A percentile compares a stretch with the other conserved stretches of the same genome.
Conservation (phyloP, 1,140 invertebrate genomes). For the Macrocentrus cingulum region DNA sequence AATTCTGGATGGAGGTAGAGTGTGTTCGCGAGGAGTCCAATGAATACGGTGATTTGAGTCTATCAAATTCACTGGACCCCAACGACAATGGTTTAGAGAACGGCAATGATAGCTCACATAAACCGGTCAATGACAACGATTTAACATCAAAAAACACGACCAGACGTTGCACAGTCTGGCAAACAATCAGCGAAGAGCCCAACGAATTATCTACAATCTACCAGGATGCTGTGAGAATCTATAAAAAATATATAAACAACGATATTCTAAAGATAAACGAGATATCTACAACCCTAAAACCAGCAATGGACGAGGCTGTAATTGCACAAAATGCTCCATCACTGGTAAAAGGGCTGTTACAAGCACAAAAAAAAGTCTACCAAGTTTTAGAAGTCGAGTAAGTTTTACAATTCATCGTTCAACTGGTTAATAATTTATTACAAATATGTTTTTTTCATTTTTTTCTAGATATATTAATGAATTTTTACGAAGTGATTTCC, state of each 20-base stretch:
- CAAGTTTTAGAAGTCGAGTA: conserved; percentile 49
- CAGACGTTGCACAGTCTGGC: conserved; percentile 33
- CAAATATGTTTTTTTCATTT: conserved; percentile 1
- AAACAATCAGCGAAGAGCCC: conserved; percentile 29
- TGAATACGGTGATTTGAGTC: conserved; percentile 24
- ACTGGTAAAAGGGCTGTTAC: conserved; percentile 44
- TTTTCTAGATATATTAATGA: conserved; percentile 65
- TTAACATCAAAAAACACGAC: conserved; percentile 41
- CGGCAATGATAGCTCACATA: not conserved
- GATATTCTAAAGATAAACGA: conserved; percentile 50
- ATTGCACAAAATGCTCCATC: conserved; percentile 42
- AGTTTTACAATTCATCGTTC: conserved; percentile 30
- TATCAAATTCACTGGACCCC: too few relatives aligned
- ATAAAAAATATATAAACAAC: conserved; percentile 60
- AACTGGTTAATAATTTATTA: not conserved
- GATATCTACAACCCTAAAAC: conserved; percentile 51
- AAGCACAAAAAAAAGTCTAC: conserved; percentile 47
- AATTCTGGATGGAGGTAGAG: conserved; percentile 75
- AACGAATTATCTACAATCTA: conserved; percentile 30
- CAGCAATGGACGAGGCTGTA: conserved; percentile 54
- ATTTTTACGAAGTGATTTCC: conserved; percentile 75
- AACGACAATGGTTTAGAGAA: too few relatives aligned
- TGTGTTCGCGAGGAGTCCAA: conserved; percentile 59
- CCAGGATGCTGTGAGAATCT: conserved; percentile 59
- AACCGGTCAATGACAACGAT: conserved; percentile 35